Conservation (phyloP, 2,888 invertebrate species). For the Callyntrura guangdongensis region DNA sequence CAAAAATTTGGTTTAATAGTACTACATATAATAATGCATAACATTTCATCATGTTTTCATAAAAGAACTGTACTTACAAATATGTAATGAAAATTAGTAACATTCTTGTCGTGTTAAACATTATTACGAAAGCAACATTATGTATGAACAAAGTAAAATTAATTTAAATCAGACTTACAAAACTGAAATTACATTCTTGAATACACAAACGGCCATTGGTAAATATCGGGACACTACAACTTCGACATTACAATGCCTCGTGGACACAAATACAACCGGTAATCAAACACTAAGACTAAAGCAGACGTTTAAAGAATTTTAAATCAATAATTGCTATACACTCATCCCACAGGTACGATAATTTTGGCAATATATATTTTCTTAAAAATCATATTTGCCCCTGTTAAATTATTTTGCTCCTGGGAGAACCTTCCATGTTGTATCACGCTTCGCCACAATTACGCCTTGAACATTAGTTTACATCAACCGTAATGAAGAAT, state of each 20-base stretch:
- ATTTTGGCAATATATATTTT: slow-evolving; percentile 21
- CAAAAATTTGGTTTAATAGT: slow-evolving; percentile 13
- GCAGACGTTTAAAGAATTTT: neutral
- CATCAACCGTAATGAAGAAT: slow-evolving; percentile 12
- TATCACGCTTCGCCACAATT: neutral
- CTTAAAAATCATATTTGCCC: neutral
- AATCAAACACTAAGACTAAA: slow-evolving; percentile 49
- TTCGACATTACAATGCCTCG: neutral
- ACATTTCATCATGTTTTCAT: neutral
- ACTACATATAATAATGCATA: neutral
- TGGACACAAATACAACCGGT: slow-evolving; percentile 38
- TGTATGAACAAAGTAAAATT: neutral
- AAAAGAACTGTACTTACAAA: slow-evolving; percentile 32
- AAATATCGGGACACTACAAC: neutral
- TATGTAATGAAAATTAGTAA: slow-evolving; percentile 30
- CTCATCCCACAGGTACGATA: slow-evolving; percentile 32
- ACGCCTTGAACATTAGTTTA: neutral
- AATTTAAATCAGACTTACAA: slow-evolving; percentile 45
- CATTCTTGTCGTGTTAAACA: neutral
- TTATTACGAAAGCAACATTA: neutral
- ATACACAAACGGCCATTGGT: slow-evolving; percentile 14
- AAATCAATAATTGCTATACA: slow-evolving; percentile 24
- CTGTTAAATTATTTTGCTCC: neutral
- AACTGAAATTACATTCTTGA: slow-evolving; percentile 38
- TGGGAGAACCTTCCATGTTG: neutral